Percentiles rank a stretch among this genome's conserved stretches.
phyloP scores from a whole-genome alignment of 1,140 invertebrate genomes.

The Neocloeon triangulifer region DNA sequence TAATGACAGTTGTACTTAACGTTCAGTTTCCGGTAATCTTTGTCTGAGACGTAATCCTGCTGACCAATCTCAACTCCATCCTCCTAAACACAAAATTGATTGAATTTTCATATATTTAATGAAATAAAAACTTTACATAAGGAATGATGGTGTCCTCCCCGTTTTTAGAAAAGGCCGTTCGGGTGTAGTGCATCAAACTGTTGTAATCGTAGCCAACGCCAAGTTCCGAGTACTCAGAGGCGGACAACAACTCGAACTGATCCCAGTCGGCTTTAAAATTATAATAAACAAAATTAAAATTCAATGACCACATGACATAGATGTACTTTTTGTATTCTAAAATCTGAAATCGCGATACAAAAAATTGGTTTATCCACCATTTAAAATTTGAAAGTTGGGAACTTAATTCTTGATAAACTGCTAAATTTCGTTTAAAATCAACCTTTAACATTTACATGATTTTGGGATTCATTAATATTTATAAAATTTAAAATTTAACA shows the following conservation, averaged over 20 bases:
- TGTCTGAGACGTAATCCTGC: constrained; percentile 5
- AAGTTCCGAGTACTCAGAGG: constrained; percentile 8
- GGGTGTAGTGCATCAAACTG: constrained; percentile 25
- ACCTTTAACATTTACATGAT: too few species aligned
- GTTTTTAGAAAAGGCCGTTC: constrained; percentile 21
- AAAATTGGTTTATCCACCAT: constrained; percentile 1
- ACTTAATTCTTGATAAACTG: too few species aligned
- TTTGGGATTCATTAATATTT: too few species aligned
- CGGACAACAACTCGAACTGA: constrained; percentile 7
- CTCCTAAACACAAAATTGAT: too few species aligned
- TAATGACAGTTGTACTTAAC: constrained; percentile 9
- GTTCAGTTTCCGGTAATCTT: constrained; percentile 10
- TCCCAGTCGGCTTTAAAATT: constrained; percentile 6
- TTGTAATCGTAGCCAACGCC: constrained; percentile 18
- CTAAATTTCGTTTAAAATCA: too few species aligned
- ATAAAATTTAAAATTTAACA: too few species aligned
- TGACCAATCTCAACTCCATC: constrained; percentile 8
- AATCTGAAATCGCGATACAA: too few species aligned
- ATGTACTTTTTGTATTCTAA: too few species aligned
- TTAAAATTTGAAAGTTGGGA: too few species aligned
- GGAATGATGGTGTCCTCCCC: constrained; percentile 5
- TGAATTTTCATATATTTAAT: too few species aligned
- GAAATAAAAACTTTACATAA: too few species aligned
- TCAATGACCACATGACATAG: too few species aligned
- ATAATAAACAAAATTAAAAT: not conserved